These are phyloP conservation scores for Lagenorhynchus albirostris DNA, from an alignment of 2,113 vertebrate genomes.

Conservation along the genomic window DNA sequence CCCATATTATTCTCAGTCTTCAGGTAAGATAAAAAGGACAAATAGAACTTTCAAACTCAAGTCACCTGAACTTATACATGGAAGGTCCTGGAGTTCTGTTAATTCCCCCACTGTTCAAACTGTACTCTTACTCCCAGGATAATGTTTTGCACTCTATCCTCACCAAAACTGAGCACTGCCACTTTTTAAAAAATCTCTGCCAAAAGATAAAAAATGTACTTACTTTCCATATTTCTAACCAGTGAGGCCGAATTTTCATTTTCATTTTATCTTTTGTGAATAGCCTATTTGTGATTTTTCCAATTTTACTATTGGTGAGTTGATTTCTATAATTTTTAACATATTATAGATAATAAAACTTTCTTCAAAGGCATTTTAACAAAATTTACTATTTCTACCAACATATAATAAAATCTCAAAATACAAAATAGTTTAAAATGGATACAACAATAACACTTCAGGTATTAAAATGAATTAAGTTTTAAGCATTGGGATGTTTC, in stretches of 20 bases:
- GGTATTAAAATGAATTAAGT: background rate
- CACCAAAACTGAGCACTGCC: background rate
- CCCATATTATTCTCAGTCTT: background rate
- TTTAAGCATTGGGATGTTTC: background rate
- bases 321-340: background rate
- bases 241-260: background rate
- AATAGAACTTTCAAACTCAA: background rate
- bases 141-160: background rate
- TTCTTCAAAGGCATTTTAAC: background rate
- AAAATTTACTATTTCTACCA: background rate
- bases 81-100: background rate
- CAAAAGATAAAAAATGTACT: background rate
- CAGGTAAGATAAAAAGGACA: background rate
- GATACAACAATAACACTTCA: background rate
- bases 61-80: background rate
- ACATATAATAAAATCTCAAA: background rate
- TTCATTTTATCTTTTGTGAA: background rate
- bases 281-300: background rate
- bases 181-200: background rate
- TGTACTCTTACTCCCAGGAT: background rate
- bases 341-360: background rate
- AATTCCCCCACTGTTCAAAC: background rate
- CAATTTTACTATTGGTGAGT: background rate
- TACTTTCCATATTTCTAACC: background rate
- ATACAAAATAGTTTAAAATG: background rate